These are phyloP conservation scores for Drosophila mimica DNA, from an alignment of 2,888 invertebrate species.

Conservation along the genomic window DNA sequence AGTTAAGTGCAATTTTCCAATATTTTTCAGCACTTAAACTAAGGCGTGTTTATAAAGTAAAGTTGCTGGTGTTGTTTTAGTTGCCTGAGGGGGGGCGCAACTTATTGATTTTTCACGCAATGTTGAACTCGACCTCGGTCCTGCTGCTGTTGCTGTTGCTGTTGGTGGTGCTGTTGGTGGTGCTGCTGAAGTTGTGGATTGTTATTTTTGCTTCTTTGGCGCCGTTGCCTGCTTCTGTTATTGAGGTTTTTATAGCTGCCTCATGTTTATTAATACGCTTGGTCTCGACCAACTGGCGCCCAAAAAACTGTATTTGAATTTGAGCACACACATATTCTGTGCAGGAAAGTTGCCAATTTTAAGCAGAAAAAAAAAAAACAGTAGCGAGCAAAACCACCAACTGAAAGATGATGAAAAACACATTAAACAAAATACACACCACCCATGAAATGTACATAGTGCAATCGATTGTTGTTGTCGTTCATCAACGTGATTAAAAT, in stretches of 20 bases:
- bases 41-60: neutral
- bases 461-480: constrained; percentile 5
- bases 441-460: constrained; percentile 20
- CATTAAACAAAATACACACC: constrained; percentile 7
- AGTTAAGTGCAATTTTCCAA: neutral
- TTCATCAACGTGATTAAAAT: constrained; percentile 46
- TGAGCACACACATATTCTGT: neutral
- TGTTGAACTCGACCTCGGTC: constrained; percentile 26
- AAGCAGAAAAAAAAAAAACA: constrained; percentile 9
- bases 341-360: constrained; percentile 13
- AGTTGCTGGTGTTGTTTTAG: neutral
- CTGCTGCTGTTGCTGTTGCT: constrained; percentile 21
- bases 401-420: neutral
- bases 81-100: constrained; percentile 39
- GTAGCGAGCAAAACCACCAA: constrained; percentile 1
- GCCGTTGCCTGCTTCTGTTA: constrained; percentile 40
- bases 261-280: constrained; percentile 65
- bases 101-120: constrained; percentile 70
- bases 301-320: constrained; percentile 22
- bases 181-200: constrained; percentile 64
- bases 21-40: neutral
- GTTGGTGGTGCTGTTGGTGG: constrained; percentile 17
- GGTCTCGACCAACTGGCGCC: constrained; percentile 67
- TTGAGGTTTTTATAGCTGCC: constrained; percentile 44
- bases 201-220: constrained; percentile 65